Evolutionary conservation across 2,888 invertebrate genomes (phyloP), one percentile per base, ranked within the genome.

Genomic region (Habrosyne pyritoides): DNA sequence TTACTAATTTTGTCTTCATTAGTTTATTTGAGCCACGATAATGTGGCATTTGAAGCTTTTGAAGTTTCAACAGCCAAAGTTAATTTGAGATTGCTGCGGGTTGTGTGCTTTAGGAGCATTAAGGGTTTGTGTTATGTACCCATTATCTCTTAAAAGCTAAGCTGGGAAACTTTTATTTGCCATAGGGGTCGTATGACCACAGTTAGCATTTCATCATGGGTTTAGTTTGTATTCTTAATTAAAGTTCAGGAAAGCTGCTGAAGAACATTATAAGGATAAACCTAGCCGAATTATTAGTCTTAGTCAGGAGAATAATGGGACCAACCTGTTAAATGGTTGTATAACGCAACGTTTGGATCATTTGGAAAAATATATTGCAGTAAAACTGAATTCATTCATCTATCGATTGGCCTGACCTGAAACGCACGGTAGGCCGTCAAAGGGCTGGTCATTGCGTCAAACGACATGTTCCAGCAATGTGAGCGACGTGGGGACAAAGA

Each of bases 391-490:
- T 33, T n/a, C n/a, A 33, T n/a, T 33, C 33, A 2, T 12, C 33
- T 33, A 33, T 33, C 33, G 33, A 33, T 33, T 33, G 12, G 12
- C 33, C n/a, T 33, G 42, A 18, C 14, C 18, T 18, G 5, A 42
- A 42, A 42, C 42, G 42, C 42, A 42, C n/a, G 8, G 14, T 33
- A n/a, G 33, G 33, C 14, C 18, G 42, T 18, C 14, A 42, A 42
- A 42, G 42, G 42, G 18, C 42, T 42, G 42, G 42, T 18, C 42
- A 42, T 42, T 42, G 42, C 18, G 14, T 18, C 42, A 42, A 42
- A 42, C 42, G 42, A 42, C 42, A 42, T 42, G 18, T 42, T 42
- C n/a, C 42, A 33, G 33, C 33, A 42, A 42, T 42, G 36, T 36
- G n/a, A 14, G 42, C 42, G 42, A 30, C 28, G 18, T 10, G 28